Conservation (phyloP, 2,797 vertebrate genomes). For the Catharus ustulatus region DNA sequence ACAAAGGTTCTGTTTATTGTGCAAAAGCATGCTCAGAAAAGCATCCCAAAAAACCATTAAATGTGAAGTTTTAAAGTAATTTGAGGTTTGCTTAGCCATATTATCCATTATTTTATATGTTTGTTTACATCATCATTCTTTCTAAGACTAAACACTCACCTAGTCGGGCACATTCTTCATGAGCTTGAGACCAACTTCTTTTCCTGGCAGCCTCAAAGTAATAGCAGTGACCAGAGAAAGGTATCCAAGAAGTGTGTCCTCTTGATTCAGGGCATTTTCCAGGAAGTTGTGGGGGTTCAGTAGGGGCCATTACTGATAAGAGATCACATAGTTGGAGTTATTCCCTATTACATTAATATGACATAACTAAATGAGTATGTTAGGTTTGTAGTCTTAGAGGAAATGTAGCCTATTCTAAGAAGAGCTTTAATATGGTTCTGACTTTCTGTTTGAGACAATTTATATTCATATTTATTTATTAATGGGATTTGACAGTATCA, state of each 20-base stretch:
- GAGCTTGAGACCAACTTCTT: conserved; percentile 86
- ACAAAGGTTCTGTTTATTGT: background rate
- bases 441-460: background rate
- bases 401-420: background rate
- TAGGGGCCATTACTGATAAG: conserved; percentile 80
- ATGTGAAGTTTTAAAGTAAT: background rate
- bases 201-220: conserved; percentile 74
- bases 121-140: background rate
- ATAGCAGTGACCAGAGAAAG: conserved; percentile 90
- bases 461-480: background rate
- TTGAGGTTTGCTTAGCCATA: background rate
- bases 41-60: background rate
- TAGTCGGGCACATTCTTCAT: conserved; percentile 82
- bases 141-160: conserved; percentile 74
- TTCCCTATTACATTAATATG: background rate
- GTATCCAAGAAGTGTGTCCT: conserved; percentile 81
- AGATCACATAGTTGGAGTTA: background rate
- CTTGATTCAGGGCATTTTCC: conserved; percentile 87
- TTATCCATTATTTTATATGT: background rate
- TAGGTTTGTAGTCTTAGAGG: background rate
- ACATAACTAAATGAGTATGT: background rate
- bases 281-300: conserved; percentile 85
- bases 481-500: background rate
- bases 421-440: background rate
- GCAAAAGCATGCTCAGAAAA: background rate